These are phyloP conservation scores for Zele albiditarsus DNA, from an alignment of 2,888 invertebrate species.

Conservation along the genomic window DNA sequence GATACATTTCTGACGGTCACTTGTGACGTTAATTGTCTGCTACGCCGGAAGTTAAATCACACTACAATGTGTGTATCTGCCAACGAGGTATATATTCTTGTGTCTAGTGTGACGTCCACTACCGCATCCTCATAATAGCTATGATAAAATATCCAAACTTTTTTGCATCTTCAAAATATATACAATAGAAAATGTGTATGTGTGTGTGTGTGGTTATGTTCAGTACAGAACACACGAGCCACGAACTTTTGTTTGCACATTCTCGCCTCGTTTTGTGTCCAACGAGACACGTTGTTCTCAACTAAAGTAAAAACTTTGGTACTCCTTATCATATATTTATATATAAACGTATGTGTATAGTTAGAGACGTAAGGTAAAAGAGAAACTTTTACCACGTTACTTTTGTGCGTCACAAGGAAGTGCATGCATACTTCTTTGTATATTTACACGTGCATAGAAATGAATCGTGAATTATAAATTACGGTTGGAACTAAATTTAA, in stretches of 20 bases:
- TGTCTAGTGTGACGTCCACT: background rate
- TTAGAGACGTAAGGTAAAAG: background rate
- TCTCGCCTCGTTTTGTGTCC: conserved; percentile 25
- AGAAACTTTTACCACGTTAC: conserved; percentile 8
- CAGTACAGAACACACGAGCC: background rate
- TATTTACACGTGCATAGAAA: too few relatives aligned
- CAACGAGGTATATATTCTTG: background rate
- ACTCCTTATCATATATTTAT: background rate
- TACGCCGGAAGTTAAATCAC: background rate
- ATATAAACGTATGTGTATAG: background rate
- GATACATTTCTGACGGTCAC: background rate
- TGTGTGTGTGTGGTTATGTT: too few relatives aligned
- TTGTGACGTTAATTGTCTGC: background rate
- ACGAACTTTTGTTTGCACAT: conserved; percentile 18
- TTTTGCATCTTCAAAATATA: conserved; percentile 8
- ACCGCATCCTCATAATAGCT: background rate
- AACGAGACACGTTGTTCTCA: conserved; percentile 22
- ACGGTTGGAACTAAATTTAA: background rate
- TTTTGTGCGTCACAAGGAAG: conserved; percentile 11
- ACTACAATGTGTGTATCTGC: background rate
- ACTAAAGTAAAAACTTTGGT: conserved; percentile 24
- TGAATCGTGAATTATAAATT: too few relatives aligned
- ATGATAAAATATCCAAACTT: conserved; percentile 32
- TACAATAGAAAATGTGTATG: background rate
- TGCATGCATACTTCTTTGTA: background rate